phyloP scores from a whole-genome alignment of 1,140 invertebrate species.

The Sarcophaga peregrina region DNA sequence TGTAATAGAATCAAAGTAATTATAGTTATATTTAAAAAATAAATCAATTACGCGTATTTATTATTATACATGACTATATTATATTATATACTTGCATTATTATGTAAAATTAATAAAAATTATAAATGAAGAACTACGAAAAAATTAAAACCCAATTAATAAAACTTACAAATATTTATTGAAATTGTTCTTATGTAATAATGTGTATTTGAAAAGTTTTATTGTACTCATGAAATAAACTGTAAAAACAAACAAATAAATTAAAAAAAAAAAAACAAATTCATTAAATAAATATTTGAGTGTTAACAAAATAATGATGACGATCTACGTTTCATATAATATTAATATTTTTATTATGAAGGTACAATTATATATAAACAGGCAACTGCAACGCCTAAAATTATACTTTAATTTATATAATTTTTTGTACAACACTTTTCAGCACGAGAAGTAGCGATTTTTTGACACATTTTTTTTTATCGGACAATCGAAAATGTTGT shows the following conservation, averaged over 20 bases:
- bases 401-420: too few relatives aligned
- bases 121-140: neutral
- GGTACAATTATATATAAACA: too few relatives aligned
- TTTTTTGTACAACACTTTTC: too few relatives aligned
- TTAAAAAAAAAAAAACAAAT: conserved; percentile 1
- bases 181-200: conserved; percentile 30
- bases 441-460: too few relatives aligned
- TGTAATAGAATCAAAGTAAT: neutral
- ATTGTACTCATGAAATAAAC: conserved; percentile 11
- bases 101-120: neutral
- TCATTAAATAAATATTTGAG: conserved; percentile 37
- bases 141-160: neutral
- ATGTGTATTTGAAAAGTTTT: conserved; percentile 30
- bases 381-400: too few relatives aligned
- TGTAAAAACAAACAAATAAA: neutral
- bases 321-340: too few relatives aligned
- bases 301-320: conserved; percentile 31
- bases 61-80: neutral
- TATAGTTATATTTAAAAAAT: neutral
- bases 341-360: too few relatives aligned
- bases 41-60: neutral
- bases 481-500: too few relatives aligned
- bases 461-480: too few relatives aligned
- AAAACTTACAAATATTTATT: conserved; percentile 26
- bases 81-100: conserved; percentile 2